Percentiles rank a stretch among this genome's conserved stretches.
These are phyloP conservation scores for Eremobia ochroleuca DNA, from an alignment of 2,888 invertebrate species.

Conservation along the genomic window DNA sequence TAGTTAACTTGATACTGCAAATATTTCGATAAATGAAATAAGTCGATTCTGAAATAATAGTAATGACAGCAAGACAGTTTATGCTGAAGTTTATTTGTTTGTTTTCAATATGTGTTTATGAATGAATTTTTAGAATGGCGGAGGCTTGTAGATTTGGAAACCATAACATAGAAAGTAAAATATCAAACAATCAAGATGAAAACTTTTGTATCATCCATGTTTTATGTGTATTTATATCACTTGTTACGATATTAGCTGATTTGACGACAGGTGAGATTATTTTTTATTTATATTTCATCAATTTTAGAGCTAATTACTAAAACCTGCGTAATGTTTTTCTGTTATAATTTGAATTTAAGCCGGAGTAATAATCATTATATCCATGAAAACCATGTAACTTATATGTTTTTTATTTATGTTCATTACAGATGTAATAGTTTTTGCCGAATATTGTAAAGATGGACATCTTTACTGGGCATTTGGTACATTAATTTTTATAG, in stretches of 20 bases:
- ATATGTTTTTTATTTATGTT: constrained; percentile 18
- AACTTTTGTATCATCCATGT: constrained; percentile 89
- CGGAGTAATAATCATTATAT: constrained; percentile 39
- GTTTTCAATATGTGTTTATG: constrained; percentile 63
- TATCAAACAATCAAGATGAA: constrained; percentile 82
- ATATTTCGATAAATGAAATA: constrained; percentile 34
- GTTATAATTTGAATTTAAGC: constrained; percentile 45
- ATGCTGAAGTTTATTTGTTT: constrained; percentile 49
- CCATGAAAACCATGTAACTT: constrained; percentile 12
- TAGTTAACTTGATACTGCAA: constrained; percentile 34
- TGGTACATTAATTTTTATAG: constrained; percentile 89
- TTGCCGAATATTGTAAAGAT: constrained; percentile 90
- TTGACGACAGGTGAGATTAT: constrained; percentile 90
- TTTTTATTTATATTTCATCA: not conserved
- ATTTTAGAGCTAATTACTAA: not conserved
- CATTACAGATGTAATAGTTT: constrained; percentile 90
- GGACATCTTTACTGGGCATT: constrained; percentile 90
- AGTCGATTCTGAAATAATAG: constrained; percentile 47
- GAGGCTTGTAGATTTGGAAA: constrained; percentile 85
- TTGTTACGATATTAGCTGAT: constrained; percentile 91
- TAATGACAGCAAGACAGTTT: constrained; percentile 42
- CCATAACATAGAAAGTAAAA: constrained; percentile 80
- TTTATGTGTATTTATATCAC: constrained; percentile 90
- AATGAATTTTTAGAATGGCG: constrained; percentile 82
- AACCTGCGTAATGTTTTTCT: constrained; percentile 21